phyloP scores from a whole-genome alignment of 2,888 invertebrate species.

The Brachylomia viminalis region DNA sequence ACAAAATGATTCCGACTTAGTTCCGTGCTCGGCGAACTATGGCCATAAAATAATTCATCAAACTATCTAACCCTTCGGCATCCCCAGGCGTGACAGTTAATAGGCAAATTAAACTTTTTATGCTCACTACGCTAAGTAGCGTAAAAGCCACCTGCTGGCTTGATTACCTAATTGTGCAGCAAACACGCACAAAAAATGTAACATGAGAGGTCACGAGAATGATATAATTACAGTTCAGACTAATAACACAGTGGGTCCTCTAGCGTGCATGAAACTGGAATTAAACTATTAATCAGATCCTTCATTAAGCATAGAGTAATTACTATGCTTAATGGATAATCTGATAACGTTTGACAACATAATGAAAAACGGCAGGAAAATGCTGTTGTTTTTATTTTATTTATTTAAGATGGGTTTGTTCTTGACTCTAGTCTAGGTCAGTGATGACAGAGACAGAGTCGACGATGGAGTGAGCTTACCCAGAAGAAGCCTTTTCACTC shows the following conservation, averaged over 20 bases:
- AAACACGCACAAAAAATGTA: constrained; percentile 59
- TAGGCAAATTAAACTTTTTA: constrained; percentile 47
- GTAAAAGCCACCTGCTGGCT: constrained; percentile 55
- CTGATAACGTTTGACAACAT: constrained; percentile 49
- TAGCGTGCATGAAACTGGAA: constrained; percentile 50
- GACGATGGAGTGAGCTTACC: no score
- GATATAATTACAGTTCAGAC: constrained; percentile 47
- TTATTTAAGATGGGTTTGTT: no score
- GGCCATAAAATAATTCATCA: not conserved
- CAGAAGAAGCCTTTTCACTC: no score
- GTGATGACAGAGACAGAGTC: no score
- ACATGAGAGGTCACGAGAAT: constrained; percentile 51
- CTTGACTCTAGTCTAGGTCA: no score
- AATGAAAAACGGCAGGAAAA: constrained; percentile 29
- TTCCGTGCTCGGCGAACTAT: not conserved
- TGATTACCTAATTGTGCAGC: constrained; percentile 52
- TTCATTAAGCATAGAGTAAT: constrained; percentile 53
- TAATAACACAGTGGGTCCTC: constrained; percentile 40
- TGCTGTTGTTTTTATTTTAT: not conserved
- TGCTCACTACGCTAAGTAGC: constrained; percentile 30
- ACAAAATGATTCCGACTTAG: not conserved
- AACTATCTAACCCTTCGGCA: constrained; percentile 20
- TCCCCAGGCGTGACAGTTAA: constrained; percentile 24
- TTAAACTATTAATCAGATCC: constrained; percentile 56
- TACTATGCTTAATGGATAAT: constrained; percentile 52